phyloP scores from a whole-genome alignment of 2,113 vertebrate genomes.

The Syrmaticus mikado region DNA sequence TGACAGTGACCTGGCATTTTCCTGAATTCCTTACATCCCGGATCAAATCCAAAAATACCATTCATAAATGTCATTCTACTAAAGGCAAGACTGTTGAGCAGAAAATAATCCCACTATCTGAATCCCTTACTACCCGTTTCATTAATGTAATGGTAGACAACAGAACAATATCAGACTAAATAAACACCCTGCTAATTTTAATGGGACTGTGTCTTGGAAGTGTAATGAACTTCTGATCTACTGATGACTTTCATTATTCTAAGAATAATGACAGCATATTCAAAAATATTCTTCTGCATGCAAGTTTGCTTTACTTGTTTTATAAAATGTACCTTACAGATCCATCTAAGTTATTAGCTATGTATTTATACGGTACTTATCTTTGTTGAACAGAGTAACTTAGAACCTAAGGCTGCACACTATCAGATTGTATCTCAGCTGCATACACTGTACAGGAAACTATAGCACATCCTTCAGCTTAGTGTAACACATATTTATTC shows the following conservation, averaged over 20 bases:
- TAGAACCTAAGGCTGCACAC: background rate
- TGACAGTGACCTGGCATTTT: background rate
- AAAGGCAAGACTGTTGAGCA: background rate
- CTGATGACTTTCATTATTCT: background rate
- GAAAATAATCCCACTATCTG: background rate
- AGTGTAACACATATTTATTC: constrained; percentile 40
- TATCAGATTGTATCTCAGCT: constrained; percentile 6
- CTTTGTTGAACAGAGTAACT: background rate
- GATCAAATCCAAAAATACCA: background rate
- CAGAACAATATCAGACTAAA: background rate
- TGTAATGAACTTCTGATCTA: background rate
- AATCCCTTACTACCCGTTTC: background rate
- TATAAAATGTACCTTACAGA: background rate
- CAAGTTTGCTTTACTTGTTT: constrained; percentile 1
- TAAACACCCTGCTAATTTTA: constrained; percentile 25
- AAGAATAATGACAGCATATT: background rate
- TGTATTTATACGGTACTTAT: background rate
- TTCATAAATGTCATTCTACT: background rate
- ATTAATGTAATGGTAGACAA: background rate
- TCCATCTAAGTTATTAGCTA: background rate
- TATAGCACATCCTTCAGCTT: constrained; percentile 16
- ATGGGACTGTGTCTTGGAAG: background rate
- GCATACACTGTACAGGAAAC: constrained; percentile 35
- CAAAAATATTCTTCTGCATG: background rate
- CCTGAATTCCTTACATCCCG: background rate